phyloP scores from a whole-genome alignment of 2,888 invertebrate species.

The Tethea ocularis region DNA sequence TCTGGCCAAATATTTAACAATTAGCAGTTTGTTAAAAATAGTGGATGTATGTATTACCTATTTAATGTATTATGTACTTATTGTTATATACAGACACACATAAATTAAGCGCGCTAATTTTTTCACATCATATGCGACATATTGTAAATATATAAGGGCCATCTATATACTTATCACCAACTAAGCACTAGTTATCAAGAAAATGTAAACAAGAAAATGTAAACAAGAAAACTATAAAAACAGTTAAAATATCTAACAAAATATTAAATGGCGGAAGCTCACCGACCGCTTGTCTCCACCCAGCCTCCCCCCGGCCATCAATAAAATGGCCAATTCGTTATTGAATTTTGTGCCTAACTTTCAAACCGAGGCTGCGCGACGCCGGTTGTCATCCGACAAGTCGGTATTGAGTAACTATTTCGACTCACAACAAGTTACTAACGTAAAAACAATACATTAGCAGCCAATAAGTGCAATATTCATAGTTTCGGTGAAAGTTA shows the following conservation, averaged over 20 bases:
- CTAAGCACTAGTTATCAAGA: constrained; percentile 35
- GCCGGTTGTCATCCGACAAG: constrained; percentile 76
- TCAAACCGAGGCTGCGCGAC: constrained; percentile 75
- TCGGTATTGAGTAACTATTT: constrained; percentile 70
- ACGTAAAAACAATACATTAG: constrained; percentile 69
- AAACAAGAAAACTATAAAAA: constrained; percentile 62
- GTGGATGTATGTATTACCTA: no score
- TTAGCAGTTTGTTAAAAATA: no score
- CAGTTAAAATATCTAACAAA: constrained; percentile 52
- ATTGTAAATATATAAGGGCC: constrained; percentile 17
- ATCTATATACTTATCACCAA: constrained; percentile 28
- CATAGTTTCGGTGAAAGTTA: constrained; percentile 73
- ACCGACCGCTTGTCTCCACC: constrained; percentile 76
- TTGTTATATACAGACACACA: no score
- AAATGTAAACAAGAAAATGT: constrained; percentile 38
- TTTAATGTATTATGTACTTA: no score
- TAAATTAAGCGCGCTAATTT: no score
- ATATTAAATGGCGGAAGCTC: constrained; percentile 79
- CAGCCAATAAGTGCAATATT: constrained; percentile 55
- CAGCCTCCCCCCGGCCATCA: constrained; percentile 82
- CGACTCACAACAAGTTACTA: constrained; percentile 35
- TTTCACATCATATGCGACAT: no score
- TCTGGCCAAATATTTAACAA: no score
- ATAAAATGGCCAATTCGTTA: constrained; percentile 85
- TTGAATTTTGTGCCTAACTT: constrained; percentile 81